phyloP scores from a whole-genome alignment of 2,797 vertebrate genomes.

The Esox lucius region DNA sequence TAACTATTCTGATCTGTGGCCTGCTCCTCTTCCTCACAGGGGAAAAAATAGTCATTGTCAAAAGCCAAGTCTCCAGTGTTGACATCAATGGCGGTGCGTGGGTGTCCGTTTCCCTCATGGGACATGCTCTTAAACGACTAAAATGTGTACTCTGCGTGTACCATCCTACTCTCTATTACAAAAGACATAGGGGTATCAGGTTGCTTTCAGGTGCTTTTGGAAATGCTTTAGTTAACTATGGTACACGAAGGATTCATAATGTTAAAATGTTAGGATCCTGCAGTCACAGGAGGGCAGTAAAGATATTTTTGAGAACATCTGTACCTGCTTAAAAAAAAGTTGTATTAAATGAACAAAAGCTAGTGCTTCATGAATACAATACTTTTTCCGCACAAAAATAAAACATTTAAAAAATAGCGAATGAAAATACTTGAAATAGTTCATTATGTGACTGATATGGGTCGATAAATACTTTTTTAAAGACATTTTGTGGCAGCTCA shows the following conservation, averaged over 20 bases:
- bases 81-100: conserved; percentile 50
- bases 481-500: not conserved
- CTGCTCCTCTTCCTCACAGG: not conserved
- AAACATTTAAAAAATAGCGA: not conserved
- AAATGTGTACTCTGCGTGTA: conserved; percentile 41
- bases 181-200: conserved; percentile 36
- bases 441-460: not conserved
- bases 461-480: not conserved
- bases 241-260: conserved; percentile 20
- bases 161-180: conserved; percentile 33
- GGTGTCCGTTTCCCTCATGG: conserved; percentile 52
- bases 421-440: not conserved
- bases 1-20: conserved; percentile 39
- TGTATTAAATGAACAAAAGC: too few relatives aligned
- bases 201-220: conserved; percentile 57
- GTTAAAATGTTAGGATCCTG: not conserved
- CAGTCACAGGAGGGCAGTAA: not conserved
- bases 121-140: conserved; percentile 35
- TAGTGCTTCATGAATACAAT: too few relatives aligned
- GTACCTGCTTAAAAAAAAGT: too few relatives aligned
- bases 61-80: conserved; percentile 37
- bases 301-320: not conserved
- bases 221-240: conserved; percentile 23
- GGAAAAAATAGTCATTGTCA: conserved; percentile 48
- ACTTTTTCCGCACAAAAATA: too few relatives aligned